phyloP scores from a whole-genome alignment of 2,888 invertebrate genomes.

The Heliconius ismenius region DNA sequence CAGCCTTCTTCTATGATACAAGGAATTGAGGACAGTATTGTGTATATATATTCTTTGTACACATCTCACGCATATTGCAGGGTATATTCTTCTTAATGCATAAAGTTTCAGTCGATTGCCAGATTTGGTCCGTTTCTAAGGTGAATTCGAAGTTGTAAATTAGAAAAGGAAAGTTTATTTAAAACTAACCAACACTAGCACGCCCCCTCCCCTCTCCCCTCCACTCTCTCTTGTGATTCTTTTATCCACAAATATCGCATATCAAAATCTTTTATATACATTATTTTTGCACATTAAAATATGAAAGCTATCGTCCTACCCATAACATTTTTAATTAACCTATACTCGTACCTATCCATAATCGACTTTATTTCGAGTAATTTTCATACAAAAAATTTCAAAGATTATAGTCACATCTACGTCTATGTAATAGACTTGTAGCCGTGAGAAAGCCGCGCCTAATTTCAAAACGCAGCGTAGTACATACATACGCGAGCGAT shows the following conservation, averaged over 20 bases:
- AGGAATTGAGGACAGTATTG: conserved; percentile 19
- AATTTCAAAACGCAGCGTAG: conserved; percentile 18
- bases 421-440: conserved; percentile 6
- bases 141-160: background rate
- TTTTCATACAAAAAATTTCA: background rate
- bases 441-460: conserved; percentile 25
- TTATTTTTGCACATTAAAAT: too few species aligned
- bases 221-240: too few species aligned
- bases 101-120: background rate
- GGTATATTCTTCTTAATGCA: background rate
- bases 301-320: too few species aligned
- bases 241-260: too few species aligned
- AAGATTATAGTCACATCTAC: conserved; percentile 22
- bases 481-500: conserved; percentile 20
- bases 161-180: too few species aligned
- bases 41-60: background rate
- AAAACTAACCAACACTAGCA: too few species aligned
- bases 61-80: background rate
- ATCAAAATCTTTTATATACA: too few species aligned
- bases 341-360: too few species aligned
- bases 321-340: too few species aligned
- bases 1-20: conserved; percentile 10
- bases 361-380: background rate
- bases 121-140: background rate
- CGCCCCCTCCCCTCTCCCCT: too few species aligned